A percentile compares a stretch with the other conserved stretches of the same genome.
Evolutionary conservation across 2,113 vertebrate genomes (phyloP).

Genomic region (Onychorhynchus coronatus): DNA sequence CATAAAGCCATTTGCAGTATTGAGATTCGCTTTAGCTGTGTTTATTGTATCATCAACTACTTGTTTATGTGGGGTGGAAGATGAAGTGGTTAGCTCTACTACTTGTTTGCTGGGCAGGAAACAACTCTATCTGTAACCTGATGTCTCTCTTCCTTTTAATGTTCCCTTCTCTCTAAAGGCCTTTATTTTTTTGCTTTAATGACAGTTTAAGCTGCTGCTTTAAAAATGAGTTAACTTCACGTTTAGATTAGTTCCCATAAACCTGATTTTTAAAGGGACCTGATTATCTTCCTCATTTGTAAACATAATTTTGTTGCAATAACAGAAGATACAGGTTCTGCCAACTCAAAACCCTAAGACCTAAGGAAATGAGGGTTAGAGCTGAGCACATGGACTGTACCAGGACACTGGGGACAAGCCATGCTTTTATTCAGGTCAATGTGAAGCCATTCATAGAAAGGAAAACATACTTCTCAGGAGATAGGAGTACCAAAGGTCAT

Average conservation of each 20-base stretch:
- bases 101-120: conserved; percentile 6
- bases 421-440: neutral
- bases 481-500: neutral
- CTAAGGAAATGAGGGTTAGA: neutral
- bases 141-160: neutral
- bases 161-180: conserved; percentile 6
- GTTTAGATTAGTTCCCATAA: conserved; percentile 52
- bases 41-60: conserved; percentile 37
- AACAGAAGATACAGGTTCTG: neutral
- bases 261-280: conserved; percentile 38
- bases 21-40: neutral
- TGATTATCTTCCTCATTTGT: conserved; percentile 4
- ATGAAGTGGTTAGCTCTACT: conserved; percentile 4
- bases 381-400: neutral
- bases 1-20: conserved; percentile 15
- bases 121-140: conserved; percentile 8
- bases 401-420: neutral
- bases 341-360: neutral
- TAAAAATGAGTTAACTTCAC: conserved; percentile 56
- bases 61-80: conserved; percentile 25
- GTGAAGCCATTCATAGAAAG: neutral
- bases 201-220: conserved; percentile 46
- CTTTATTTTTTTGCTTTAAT: conserved; percentile 38
- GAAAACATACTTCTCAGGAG: neutral
- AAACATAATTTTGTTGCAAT: neutral